Evolutionary conservation across 2,888 invertebrate genomes (phyloP).

Genomic region (Eurytoma californica): DNA sequence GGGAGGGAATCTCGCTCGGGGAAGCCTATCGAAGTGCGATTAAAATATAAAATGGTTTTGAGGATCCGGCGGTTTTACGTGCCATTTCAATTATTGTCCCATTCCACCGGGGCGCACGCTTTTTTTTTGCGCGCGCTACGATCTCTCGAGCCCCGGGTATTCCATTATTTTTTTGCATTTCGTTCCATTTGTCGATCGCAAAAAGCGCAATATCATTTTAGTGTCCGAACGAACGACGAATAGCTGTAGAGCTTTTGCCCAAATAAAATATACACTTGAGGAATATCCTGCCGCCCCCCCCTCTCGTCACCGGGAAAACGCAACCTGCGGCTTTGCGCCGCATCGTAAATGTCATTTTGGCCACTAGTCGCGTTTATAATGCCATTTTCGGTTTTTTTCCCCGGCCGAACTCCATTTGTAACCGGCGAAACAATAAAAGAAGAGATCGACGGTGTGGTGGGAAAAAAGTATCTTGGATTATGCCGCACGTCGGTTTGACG

Average conservation of each 20-base stretch:
- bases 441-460: not conserved
- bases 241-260: constrained; percentile 61
- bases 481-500: too few relatives aligned
- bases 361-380: constrained; percentile 46
- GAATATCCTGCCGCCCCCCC: constrained; percentile 46
- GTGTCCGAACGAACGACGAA: constrained; percentile 65
- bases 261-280: constrained; percentile 58
- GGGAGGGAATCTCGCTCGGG: constrained; percentile 56
- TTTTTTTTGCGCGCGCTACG: constrained; percentile 60
- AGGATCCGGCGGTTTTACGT: constrained; percentile 71
- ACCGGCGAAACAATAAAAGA: constrained; percentile 2
- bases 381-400: constrained; percentile 34
- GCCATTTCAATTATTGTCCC: constrained; percentile 71
- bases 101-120: constrained; percentile 61
- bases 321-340: not conserved
- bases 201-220: constrained; percentile 71
- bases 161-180: constrained; percentile 61
- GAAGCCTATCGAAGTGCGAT: constrained; percentile 67
- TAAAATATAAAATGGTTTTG: constrained; percentile 72
- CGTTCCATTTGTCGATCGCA: constrained; percentile 65
- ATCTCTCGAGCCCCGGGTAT: constrained; percentile 64
- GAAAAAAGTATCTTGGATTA: not conserved
- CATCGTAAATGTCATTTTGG: constrained; percentile 52
- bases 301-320: constrained; percentile 16
- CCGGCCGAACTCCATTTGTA: not conserved